Evolutionary conservation across 2,113 vertebrate genomes (phyloP), one percentile per base, ranked within the genome.

Genomic region (Alectura lathami): DNA sequence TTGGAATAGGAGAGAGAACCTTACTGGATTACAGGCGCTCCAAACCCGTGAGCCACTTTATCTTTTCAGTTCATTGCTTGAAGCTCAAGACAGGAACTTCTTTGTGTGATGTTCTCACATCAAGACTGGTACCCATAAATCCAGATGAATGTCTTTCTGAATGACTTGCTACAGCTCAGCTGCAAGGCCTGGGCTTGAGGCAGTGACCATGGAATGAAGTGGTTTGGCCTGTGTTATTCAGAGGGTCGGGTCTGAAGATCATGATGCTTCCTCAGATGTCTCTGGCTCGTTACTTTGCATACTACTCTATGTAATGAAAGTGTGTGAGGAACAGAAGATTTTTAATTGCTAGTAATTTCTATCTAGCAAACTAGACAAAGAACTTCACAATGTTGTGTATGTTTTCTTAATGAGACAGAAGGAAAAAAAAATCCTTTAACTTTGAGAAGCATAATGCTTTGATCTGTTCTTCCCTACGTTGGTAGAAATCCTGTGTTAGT

Each of bases 11-110:
- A 93, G 93, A 64, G 56, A 66, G 66, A 88, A 88, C 96, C 93
- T 89, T 76, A 59, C 95, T 97, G 91, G 91, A 89, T 88, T 96
- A 47, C 13, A 90, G 91, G 89, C 81, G 73, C 96, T 97, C 96
- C 29, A 67, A 45, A 93, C 62, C 64, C 88, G 63, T 89, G 73
- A 96, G 96, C 91, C 30, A 34, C 29, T 56, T 91, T 90, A 77
- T 86, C 72, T 93, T 89, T 6, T 3, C 86, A 69, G 50, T 89
- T 94, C 85, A 80, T 56, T 88, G 59, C 50, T n/a, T 12, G n/a
- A 75, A 90, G 29, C 76, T 78, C 47, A 43, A 43, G 90, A 94
- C 95, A 96, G 91, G 76, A 93, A 45, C 80, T 81, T 80, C 86
- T 90, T 91, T 97, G 94, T 97, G 83, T 88, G 77, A 38, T 43